phyloP scores from a whole-genome alignment of 2,888 invertebrate genomes.

The Drosophila longiperda region DNA sequence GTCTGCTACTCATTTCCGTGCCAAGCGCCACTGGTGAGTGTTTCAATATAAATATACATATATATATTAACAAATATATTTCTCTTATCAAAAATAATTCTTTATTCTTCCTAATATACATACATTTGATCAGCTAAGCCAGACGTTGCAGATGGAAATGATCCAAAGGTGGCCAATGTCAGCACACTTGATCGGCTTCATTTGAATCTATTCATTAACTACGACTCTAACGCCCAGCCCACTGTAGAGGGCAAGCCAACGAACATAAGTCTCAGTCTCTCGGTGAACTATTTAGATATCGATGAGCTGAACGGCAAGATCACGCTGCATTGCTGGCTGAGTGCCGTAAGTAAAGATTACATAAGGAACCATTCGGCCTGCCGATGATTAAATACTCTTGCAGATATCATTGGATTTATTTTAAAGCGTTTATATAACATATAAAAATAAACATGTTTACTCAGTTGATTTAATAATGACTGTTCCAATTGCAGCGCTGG shows the following conservation, averaged over 20 bases:
- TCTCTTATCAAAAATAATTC: conserved; percentile 3
- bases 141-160: conserved; percentile 5
- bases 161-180: conserved; percentile 46
- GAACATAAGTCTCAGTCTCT: conserved; percentile 85
- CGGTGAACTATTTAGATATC: conserved; percentile 88
- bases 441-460: not conserved
- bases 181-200: conserved; percentile 70
- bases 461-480: not conserved
- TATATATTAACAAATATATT: not conserved
- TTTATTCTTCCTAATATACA: not conserved
- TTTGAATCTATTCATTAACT: conserved; percentile 86
- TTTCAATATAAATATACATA: not conserved
- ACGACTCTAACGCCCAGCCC: conserved; percentile 83
- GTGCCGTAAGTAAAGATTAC: conserved; percentile 86
- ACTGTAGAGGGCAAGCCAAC: conserved; percentile 73
- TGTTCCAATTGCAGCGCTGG: conserved; percentile 87
- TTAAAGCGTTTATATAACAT: not conserved
- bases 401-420: not conserved
- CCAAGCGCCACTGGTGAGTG: conserved; percentile 74
- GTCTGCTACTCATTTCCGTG: conserved; percentile 55
- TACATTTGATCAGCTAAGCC: conserved; percentile 19
- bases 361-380: not conserved
- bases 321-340: conserved; percentile 87
- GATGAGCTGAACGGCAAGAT: conserved; percentile 88
- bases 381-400: not conserved